A percentile compares a stretch with the other conserved stretches of the same genome.
phyloP scores from a whole-genome alignment of 2,888 invertebrate genomes.

The Iphiclides podalirius region DNA sequence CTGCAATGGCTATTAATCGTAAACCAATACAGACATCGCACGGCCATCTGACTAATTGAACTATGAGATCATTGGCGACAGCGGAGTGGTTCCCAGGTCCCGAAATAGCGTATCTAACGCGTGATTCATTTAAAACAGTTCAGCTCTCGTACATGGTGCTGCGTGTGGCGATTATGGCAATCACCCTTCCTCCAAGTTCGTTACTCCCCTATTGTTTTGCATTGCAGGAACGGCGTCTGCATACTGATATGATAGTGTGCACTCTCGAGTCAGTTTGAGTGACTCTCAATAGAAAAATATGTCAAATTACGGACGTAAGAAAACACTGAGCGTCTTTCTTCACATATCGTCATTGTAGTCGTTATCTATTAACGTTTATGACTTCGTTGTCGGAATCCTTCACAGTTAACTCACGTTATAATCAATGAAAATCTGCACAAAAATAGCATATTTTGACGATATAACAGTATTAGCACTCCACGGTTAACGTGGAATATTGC shows the following conservation, averaged over 20 bases:
- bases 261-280: constrained; percentile 11
- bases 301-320: too few species aligned
- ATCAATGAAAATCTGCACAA: too few species aligned
- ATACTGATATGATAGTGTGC: constrained; percentile 50
- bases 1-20: constrained; percentile 4
- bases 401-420: too few species aligned
- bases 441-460: too few species aligned
- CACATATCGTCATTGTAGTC: background rate
- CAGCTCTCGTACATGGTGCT: constrained; percentile 44
- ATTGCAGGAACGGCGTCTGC: constrained; percentile 61
- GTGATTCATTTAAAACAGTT: constrained; percentile 51
- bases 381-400: too few species aligned
- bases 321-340: too few species aligned
- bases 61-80: constrained; percentile 26
- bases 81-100: constrained; percentile 26
- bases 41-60: constrained; percentile 16
- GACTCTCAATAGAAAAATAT: too few species aligned
- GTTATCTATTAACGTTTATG: constrained; percentile 3
- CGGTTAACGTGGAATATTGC: too few species aligned
- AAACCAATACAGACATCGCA: background rate
- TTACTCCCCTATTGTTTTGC: constrained; percentile 67
- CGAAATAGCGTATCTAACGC: constrained; percentile 44
- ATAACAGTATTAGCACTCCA: too few species aligned
- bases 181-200: constrained; percentile 68
- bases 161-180: constrained; percentile 54